phyloP scores from a whole-genome alignment of 2,888 invertebrate species.

The Amphipoea oculea region DNA sequence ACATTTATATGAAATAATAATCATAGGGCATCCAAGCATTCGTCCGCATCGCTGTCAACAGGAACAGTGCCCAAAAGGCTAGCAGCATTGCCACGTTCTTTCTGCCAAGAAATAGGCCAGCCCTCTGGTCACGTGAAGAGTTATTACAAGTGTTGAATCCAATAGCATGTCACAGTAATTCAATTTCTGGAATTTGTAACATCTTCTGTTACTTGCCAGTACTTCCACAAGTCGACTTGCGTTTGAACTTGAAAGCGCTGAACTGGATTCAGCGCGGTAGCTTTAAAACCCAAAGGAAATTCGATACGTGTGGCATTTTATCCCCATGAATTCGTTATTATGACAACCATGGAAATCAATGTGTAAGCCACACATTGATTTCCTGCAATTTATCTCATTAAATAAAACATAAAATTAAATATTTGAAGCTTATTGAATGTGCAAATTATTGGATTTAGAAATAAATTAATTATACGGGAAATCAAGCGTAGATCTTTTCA shows the following conservation, averaged over 20 bases:
- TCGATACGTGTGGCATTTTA: background rate
- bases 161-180: background rate
- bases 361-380: background rate
- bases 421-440: background rate
- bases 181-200: no score
- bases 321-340: background rate
- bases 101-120: no score
- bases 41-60: no score
- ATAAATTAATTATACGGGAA: constrained; percentile 40
- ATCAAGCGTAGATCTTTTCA: constrained; percentile 52
- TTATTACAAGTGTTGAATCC: background rate
- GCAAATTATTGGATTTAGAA: constrained; percentile 16
- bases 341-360: constrained; percentile 6
- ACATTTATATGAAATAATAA: no score
- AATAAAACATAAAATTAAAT: background rate
- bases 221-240: background rate
- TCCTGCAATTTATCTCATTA: background rate
- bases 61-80: no score
- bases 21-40: no score
- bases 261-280: background rate
- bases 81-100: no score
- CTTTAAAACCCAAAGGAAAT: background rate
- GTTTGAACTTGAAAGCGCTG: background rate
- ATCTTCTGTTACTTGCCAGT: background rate
- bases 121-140: no score